Evolutionary conservation across 1,140 invertebrate species (phyloP), one percentile per base, ranked within the genome.

Genomic region (Lepidotrigona ventralis): DNA sequence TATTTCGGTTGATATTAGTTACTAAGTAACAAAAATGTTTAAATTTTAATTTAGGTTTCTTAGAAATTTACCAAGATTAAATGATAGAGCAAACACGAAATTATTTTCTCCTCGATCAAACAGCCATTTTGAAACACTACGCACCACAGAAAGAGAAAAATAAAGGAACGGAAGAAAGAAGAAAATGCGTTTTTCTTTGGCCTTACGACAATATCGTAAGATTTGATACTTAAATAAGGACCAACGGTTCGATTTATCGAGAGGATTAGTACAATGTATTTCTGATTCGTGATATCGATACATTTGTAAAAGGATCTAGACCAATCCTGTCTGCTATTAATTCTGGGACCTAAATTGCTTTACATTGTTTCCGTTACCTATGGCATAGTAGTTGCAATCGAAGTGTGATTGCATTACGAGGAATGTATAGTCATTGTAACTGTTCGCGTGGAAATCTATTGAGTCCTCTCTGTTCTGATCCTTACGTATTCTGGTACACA

Each of bases 101-200:
- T 60, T 14, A 0, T 60, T 23, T n/a, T 23, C 1, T 60, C 23
- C 14, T n/a, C 14, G 23, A 19, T 4, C 58, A 60, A 60, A 60
- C 23, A 60, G 23, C 58, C n/a, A 0, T n/a, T 60, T 12, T 14
- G 21, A n/a, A 60, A n/a, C 11, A 14, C 0, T 1, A 12, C 14
- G 3, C 11, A 0, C 3, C 23, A 3, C 12, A 12, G 14, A n/a
- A n/a, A 14, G 12, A 5, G 0, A 12, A 60, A n/a, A 60, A 4
- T 23, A 23, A 12, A 14, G 58, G 14, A 60, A 4, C 14, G 12
- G 9, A 60, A n/a, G n/a, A 12, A n/a, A 23, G 14, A 12, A 60
- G 58, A 14, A 60, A n/a, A 12, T 5, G 58, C 23, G n/a, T 60
- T 60, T 60, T 60, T 3, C n/a, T 23, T 11, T 60, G n/a, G 5